Base-by-base conservation (phyloP, 2,888 invertebrate genomes). In the Creontiades dilutus region DNA sequence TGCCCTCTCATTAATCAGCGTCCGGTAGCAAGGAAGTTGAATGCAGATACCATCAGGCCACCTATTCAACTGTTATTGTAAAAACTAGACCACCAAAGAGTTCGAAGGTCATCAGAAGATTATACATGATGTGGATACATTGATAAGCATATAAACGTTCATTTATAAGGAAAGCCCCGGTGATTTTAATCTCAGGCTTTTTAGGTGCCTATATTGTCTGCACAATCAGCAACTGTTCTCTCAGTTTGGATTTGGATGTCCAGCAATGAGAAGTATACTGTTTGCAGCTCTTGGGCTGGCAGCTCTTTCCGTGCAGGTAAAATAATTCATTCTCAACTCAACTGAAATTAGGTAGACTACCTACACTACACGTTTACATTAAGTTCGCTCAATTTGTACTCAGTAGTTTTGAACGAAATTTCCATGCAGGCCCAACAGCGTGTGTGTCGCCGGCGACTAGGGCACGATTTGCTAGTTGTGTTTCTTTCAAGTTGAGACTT, bases 81-180 rank as follows among this genome's bases (percentile, higher is more conserved):
- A 7, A 68, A 23, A 5, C n/a, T n/a, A 16, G n/a, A 57, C 13
- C 57, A n/a, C n/a, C n/a, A 16, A 7, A 16, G 19, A 57, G 23
- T 23, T 68, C 23, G 68, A 23, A 23, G 68, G 68, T 68, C 68
- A 68, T 68, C 68, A 11, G 68, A 68, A 37, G 16, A 52, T 52
- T 16, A 16, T 1, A 52, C 16, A 52, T 12, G 12, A 52, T 57
- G 13, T n/a, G 14, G 5, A 16, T 16, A 16, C n/a, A 0, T 7
- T n/a, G 57, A 16, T 57, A 57, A 7, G 57, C 23, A 0, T 12
- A 68, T 68, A 27, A 68, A 23, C 16, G 4, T 68, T 23, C 12
- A 23, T 19, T 23, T 11, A 23, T 23, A 68, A 23, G 23, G 23
- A 68, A 68, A 9, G 9, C 12, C 19, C 68, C 11, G 19, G 2